These are phyloP conservation scores for Anniella stebbinsi DNA, from an alignment of 2,797 vertebrate species.

Conservation along the genomic window DNA sequence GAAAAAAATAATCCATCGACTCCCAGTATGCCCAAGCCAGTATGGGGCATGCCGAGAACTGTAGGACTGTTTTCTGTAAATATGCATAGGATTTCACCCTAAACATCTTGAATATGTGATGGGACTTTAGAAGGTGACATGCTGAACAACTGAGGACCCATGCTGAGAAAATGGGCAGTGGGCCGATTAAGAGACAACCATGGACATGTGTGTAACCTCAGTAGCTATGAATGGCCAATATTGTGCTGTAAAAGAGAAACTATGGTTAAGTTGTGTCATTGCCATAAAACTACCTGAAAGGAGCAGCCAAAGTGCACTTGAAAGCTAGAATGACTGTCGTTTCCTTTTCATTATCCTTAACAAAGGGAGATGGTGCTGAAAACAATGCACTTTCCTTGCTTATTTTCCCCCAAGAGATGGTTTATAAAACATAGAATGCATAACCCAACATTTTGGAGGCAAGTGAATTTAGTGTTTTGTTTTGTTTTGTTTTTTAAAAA, in stretches of 20 bases:
- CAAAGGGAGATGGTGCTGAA: slow-evolving; percentile 80
- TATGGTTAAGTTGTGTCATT: not conserved
- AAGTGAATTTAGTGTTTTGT: slow-evolving; percentile 72
- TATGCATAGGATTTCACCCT: too few relatives aligned
- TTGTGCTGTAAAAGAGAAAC: not conserved
- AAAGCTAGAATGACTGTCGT: slow-evolving; percentile 78
- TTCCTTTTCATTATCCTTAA: slow-evolving; percentile 83
- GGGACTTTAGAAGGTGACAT: too few relatives aligned
- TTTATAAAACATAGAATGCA: slow-evolving; percentile 77
- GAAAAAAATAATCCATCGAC: too few relatives aligned
- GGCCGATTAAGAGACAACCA: not conserved
- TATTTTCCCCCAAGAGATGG: slow-evolving; percentile 81
- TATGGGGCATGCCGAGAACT: too few relatives aligned
- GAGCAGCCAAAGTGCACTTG: slow-evolving; percentile 69
- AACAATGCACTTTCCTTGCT: slow-evolving; percentile 77
- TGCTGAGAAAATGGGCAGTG: too few relatives aligned
- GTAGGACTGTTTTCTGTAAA: too few relatives aligned
- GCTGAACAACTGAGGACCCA: too few relatives aligned
- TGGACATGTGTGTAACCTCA: not conserved
- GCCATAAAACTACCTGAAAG: slow-evolving; percentile 74
- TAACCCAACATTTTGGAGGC: slow-evolving; percentile 70
- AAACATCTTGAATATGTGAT: too few relatives aligned
- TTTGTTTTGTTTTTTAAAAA: slow-evolving; percentile 69
- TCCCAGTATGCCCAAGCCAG: too few relatives aligned
- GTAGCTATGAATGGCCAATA: too few relatives aligned